Evolutionary conservation across 2,113 vertebrate species (phyloP).

Genomic region (Erythrolamprus reginae): DNA sequence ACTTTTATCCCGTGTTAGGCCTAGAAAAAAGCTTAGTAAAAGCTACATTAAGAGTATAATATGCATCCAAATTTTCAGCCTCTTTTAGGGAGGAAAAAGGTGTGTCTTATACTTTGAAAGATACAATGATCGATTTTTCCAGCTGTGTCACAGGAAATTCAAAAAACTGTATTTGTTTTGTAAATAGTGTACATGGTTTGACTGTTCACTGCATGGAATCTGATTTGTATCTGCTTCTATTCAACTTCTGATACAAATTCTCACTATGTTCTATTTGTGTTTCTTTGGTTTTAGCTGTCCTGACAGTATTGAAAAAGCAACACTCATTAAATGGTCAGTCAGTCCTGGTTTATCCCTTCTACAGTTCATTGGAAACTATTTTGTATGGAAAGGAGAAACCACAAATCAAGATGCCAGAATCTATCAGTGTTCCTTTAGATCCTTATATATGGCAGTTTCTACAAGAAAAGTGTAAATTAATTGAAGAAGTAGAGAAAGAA

Average conservation of each 20-base stretch:
- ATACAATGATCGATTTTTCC: no score
- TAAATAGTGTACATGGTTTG: background rate
- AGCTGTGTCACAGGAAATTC: background rate
- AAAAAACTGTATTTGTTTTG: background rate
- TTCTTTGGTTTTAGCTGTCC: constrained; percentile 63
- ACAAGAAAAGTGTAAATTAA: constrained; percentile 39
- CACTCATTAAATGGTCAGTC: constrained; percentile 63
- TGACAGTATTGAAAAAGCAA: constrained; percentile 62
- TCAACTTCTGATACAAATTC: background rate
- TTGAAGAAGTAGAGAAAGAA: constrained; percentile 57
- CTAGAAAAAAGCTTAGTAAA: no score
- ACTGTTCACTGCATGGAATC: background rate
- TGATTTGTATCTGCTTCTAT: background rate
- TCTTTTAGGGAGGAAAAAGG: no score
- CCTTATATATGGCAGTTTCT: constrained; percentile 71
- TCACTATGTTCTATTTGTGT: background rate
- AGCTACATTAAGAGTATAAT: no score
- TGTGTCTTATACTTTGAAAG: no score
- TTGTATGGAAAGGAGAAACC: constrained; percentile 79
- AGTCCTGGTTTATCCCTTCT: constrained; percentile 77
- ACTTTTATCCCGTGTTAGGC: no score
- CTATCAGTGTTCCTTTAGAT: constrained; percentile 63
- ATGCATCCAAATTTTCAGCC: no score
- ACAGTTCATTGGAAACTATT: constrained; percentile 70
- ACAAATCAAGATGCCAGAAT: constrained; percentile 69